phyloP scores from a whole-genome alignment of 2,797 vertebrate genomes.

The Tenualosa ilisha region DNA sequence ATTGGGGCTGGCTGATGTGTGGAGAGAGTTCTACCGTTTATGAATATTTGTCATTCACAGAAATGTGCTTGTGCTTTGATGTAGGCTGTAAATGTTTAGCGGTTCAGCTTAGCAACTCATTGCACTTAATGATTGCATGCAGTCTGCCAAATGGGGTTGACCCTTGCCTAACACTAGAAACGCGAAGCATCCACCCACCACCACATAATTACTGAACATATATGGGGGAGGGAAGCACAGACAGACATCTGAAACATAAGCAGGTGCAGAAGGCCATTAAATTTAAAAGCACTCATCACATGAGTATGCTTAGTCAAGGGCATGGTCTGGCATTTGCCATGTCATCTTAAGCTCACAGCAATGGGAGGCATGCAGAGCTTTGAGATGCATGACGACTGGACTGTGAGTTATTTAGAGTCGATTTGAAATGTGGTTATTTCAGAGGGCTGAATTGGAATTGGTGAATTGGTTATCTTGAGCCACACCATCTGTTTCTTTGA shows the following conservation, averaged over 20 bases:
- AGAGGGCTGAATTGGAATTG: not conserved
- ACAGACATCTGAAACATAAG: conserved; percentile 17
- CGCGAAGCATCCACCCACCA: conserved; percentile 26
- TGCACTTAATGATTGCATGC: not conserved
- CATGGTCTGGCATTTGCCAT: not conserved
- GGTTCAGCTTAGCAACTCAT: not conserved
- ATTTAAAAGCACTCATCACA: conserved; percentile 32
- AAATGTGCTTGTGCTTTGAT: not conserved
- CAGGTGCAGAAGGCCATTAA: conserved; percentile 44
- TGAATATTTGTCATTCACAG: conserved; percentile 4
- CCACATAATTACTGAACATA: conserved; percentile 31
- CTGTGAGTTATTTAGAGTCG: not conserved
- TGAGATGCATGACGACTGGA: not conserved
- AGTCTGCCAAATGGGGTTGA: conserved; percentile 21
- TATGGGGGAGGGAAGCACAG: not conserved
- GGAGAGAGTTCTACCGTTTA: not conserved
- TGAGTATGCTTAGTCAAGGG: not conserved
- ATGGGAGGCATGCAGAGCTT: not conserved
- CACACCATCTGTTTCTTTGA: not conserved
- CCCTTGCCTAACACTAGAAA: not conserved
- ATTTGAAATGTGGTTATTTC: not conserved
- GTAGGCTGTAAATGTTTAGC: not conserved
- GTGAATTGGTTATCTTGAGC: not conserved
- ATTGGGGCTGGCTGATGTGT: not conserved
- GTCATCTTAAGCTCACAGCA: not conserved